Evolutionary conservation across 2,797 vertebrate genomes (phyloP).

Genomic region (Artibeus jamaicensis): DNA sequence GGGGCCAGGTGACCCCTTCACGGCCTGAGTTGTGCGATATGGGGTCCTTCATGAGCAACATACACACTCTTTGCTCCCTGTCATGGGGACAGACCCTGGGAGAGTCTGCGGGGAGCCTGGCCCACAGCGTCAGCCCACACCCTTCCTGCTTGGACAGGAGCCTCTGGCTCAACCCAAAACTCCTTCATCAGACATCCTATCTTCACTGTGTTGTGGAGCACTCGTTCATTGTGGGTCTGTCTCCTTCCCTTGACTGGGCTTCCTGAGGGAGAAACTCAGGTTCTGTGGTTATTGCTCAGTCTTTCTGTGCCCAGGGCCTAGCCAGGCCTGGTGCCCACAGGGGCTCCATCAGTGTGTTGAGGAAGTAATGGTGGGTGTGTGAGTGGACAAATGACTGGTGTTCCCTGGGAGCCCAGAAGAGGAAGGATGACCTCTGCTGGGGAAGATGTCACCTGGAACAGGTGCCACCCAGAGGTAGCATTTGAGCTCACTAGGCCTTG

Average conservation of each 20-base stretch:
- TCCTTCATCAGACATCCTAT: not conserved
- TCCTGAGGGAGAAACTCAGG: not conserved
- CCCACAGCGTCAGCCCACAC: rapidly evolving
- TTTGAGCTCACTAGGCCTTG: not conserved
- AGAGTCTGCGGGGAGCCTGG: not conserved
- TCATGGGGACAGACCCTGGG: not conserved
- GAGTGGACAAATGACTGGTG: not conserved
- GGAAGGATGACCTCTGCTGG: constrained; percentile 30
- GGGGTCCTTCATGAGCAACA: rapidly evolving
- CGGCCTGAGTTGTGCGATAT: not conserved
- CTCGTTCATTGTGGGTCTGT: rapidly evolving
- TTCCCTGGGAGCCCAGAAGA: not conserved
- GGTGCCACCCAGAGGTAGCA: not conserved
- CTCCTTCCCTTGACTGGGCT: not conserved
- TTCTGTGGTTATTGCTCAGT: not conserved
- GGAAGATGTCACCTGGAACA: not conserved
- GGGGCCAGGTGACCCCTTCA: no score
- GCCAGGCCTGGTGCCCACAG: not conserved
- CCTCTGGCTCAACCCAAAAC: not conserved
- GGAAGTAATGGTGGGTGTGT: not conserved
- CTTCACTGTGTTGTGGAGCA: rapidly evolving
- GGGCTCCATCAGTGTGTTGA: not conserved
- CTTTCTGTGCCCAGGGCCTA: not conserved
- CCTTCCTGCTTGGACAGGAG: not conserved
- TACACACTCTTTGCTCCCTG: rapidly evolving